These are phyloP conservation scores for Pantherophis guttatus DNA, from an alignment of 2,113 vertebrate species.

Conservation along the genomic window DNA sequence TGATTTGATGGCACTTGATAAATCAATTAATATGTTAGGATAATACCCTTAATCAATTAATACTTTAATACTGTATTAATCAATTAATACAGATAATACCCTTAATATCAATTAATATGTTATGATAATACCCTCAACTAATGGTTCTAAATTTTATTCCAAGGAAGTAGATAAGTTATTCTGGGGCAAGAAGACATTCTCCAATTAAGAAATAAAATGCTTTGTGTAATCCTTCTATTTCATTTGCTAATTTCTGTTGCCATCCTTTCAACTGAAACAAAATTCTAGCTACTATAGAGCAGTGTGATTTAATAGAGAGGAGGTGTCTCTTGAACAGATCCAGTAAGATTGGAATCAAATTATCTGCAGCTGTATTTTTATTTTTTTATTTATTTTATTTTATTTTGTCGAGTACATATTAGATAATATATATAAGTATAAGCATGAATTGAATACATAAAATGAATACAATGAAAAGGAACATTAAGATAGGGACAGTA, in stretches of 20 bases:
- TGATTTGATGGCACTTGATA: neutral
- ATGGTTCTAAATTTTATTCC: neutral
- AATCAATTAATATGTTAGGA: neutral
- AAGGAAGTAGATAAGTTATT: neutral
- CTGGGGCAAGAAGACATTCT: neutral
- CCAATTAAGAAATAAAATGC: neutral
- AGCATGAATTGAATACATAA: too few species aligned
- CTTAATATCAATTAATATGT: neutral
- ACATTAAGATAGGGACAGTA: too few species aligned
- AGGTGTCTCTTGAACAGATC: neutral
- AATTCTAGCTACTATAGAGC: neutral
- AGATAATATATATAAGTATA: too few species aligned
- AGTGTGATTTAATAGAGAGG: neutral
- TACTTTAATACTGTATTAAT: too few species aligned
- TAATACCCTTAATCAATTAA: neutral
- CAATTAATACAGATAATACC: too few species aligned
- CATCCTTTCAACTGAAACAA: neutral
- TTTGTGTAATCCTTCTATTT: neutral
- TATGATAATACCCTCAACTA: slow-evolving; percentile 19
- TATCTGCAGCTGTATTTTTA: neutral
- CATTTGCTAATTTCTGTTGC: neutral
- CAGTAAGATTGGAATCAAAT: neutral
- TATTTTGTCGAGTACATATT: too few species aligned
- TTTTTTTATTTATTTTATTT: too few species aligned
- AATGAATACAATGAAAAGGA: too few species aligned